Base-by-base conservation (phyloP, 2,888 invertebrate genomes). In the Rotaria socialis region DNA sequence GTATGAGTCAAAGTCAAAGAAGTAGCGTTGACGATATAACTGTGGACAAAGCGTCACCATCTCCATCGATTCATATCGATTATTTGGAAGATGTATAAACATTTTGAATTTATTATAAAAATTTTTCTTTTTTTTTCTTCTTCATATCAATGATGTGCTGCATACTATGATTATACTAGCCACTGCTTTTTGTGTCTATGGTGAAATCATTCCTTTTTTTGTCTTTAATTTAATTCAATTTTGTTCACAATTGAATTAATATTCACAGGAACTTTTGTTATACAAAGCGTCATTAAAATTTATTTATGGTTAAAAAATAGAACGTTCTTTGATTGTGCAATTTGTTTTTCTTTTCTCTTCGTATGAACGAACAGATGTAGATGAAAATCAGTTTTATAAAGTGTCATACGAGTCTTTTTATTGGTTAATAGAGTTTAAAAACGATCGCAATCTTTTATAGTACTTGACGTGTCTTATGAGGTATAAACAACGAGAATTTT, bases 261-360 rank as follows among this genome's bases (percentile, higher is more conserved):
- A 35, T 67, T 35, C 35, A 35, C 35, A 67, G 11, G 35, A 67
- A 35, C 35, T 67, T 67, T 67, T 35, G 35, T 67, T 35, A 67
- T 41, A 1, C 67, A 19, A 8, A 67, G 35, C 35, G 19, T 27
- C 67, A 67, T 27, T 67, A 19, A 67, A 67, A 35, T 67, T 19
- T 67, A 67, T 67, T 67, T 67, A 35, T 67, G 67, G 4, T 67
- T 35, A 35, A 35, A 16, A 16, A 55, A 55, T 55, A 55, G 19
- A 22, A 55, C 19, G 22, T 22, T 55, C 22, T 52, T 52, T 52
- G 52, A 4, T 52, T 52, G 52, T 52, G 16, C n/a, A 1, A 16
- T 52, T 52, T 16, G 0, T 52, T 52, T 50, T 50, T 4, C 96
- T 97, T 97, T 92, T 97, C 97, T 88, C 96, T 96, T 58, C 96